Evolutionary conservation across 2,797 vertebrate genomes (phyloP).

Genomic region (Anniella stebbinsi): DNA sequence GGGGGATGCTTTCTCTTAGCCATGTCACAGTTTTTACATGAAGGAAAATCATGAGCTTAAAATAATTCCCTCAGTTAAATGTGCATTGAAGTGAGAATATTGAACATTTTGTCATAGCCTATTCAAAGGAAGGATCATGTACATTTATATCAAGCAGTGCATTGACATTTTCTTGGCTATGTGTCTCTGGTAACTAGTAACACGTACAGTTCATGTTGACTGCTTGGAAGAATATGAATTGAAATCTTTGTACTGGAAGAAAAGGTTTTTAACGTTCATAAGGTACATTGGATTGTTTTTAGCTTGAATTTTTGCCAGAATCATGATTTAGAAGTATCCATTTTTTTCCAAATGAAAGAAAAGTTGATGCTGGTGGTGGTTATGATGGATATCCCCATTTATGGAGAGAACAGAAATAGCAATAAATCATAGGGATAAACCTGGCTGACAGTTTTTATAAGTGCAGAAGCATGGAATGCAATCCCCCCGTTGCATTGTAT

Average conservation of each 20-base stretch:
- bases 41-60: slow-evolving; percentile 48
- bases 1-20: slow-evolving; percentile 52
- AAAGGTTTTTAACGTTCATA: slow-evolving; percentile 35
- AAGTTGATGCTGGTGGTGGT: background rate
- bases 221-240: slow-evolving; percentile 54
- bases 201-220: slow-evolving; percentile 49
- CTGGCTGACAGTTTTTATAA: background rate
- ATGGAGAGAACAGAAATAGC: background rate
- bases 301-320: background rate
- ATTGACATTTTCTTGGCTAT: slow-evolving; percentile 75
- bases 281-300: slow-evolving; percentile 18
- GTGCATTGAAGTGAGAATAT: slow-evolving; percentile 58
- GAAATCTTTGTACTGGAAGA: slow-evolving; percentile 59
- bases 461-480: background rate
- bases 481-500: background rate
- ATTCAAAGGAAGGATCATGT: slow-evolving; percentile 75
- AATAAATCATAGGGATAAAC: background rate
- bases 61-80: background rate
- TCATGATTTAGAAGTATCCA: slow-evolving; percentile 7
- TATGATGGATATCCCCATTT: background rate
- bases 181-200: slow-evolving; percentile 76
- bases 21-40: slow-evolving; percentile 47
- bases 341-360: slow-evolving; percentile 14
- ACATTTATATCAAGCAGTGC: slow-evolving; percentile 70
- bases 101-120: slow-evolving; percentile 55